Base-by-base conservation (phyloP, 2,113 vertebrate genomes). In the Pluvialis apricaria region DNA sequence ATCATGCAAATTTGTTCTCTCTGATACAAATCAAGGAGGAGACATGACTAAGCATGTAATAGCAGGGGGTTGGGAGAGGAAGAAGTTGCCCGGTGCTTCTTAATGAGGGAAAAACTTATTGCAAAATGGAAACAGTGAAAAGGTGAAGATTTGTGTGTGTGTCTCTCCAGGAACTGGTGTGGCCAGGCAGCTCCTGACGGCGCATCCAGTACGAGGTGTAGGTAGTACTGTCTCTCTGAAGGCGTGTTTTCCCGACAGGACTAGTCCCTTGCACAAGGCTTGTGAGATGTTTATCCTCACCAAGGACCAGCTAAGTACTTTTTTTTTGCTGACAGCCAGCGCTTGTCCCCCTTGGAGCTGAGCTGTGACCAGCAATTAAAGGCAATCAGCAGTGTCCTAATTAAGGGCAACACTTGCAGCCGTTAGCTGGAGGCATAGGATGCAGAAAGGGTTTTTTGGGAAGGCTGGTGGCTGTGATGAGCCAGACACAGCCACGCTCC, bases 1-100 rank as follows among this genome's bases (percentile, higher is more conserved):
- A 96, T 94, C 96, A 97, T 97, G 97, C 92, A 97, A 97, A 97
- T 97, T 96, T 97, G 97, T 98, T 96, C 97, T 82, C 80, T 93
- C 89, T 81, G 94, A 96, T 97, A 97, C 66, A 57, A 95, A 96
- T 97, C 91, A 85, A 97, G 96, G 82, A 97, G 86, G 86, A 97
- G 91, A 88, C 95, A 96, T 97, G 96, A 96, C 92, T 96, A 96
- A 94, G 88, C 94, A 96, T 97, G 88, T 91, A 96, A 96, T 96
- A 91, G 81, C 78, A 65, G 94, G 78, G 58, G 78, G 70, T 1
- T 87, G 78, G 84, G 86, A 79, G 75, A 58, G 51, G 62, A 54
- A 71, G 81, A 92, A 90, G 54, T 92, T 92, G 73, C 77, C 91
- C 0, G 2, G 31, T 87, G 94, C 84, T 96, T 94, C 86, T 58